Evolutionary conservation across 2,113 vertebrate species (phyloP).

Genomic region (Fulica atra): DNA sequence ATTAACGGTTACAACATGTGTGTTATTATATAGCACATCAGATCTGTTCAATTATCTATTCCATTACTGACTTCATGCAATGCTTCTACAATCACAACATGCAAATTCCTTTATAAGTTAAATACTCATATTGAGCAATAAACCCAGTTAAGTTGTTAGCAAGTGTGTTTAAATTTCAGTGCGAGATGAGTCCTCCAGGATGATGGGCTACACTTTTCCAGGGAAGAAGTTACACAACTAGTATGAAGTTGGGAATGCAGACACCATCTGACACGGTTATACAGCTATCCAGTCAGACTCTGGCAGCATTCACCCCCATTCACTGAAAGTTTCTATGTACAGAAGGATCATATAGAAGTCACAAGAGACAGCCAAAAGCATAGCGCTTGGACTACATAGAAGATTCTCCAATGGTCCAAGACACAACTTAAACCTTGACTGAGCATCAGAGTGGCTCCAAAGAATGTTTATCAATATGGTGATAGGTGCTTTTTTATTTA

Average conservation of each 20-base stretch:
- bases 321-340: too few species aligned
- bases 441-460: too few species aligned
- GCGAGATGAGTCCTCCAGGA: not conserved
- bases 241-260: not conserved
- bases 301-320: not conserved
- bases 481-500: too few species aligned
- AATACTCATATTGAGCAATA: not conserved
- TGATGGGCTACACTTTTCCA: not conserved
- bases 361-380: not conserved
- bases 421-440: not conserved
- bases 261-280: not conserved
- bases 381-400: accelerated
- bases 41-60: too few species aligned
- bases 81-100: not conserved
- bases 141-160: not conserved
- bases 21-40: not conserved
- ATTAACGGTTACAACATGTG: not conserved
- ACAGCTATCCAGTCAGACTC: not conserved
- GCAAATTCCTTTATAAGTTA: not conserved
- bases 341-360: not conserved
- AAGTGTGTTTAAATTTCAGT: not conserved
- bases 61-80: not conserved
- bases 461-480: too few species aligned
- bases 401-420: not conserved
- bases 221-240: not conserved